These are phyloP conservation scores for Ips typographus DNA, from an alignment of 1,140 invertebrate species.

Conservation along the genomic window DNA sequence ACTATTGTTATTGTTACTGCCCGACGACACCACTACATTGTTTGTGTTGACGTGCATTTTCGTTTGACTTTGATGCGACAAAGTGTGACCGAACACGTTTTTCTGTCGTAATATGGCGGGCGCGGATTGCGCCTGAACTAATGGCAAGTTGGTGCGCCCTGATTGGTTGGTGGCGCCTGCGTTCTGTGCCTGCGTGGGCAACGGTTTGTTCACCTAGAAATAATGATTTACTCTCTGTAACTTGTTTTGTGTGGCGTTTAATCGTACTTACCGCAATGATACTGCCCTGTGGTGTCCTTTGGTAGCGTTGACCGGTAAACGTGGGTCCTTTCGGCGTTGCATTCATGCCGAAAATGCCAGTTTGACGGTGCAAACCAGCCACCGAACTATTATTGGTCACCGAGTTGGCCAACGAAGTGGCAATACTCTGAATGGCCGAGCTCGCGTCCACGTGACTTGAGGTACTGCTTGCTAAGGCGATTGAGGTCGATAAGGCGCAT, in stretches of 20 bases:
- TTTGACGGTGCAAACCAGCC: neutral
- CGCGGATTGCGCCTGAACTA: slow-evolving; percentile 11
- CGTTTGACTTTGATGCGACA: no score
- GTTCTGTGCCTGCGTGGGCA: slow-evolving; percentile 5
- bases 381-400: slow-evolving; percentile 4
- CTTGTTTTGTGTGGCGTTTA: no score
- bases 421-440: slow-evolving; percentile 21
- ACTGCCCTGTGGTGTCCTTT: slow-evolving; percentile 31
- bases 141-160: slow-evolving; percentile 4
- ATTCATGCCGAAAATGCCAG: slow-evolving; percentile 4
- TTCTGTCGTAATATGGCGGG: slow-evolving; percentile 15
- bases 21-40: neutral
- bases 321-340: neutral
- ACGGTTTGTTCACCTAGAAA: slow-evolving; percentile 18
- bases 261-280: slow-evolving; percentile 31
- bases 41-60: slow-evolving; percentile 3
- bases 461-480: slow-evolving; percentile 17
- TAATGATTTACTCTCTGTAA: neutral
- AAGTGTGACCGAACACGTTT: neutral
- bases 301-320: slow-evolving; percentile 17
- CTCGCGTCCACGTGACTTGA: neutral
- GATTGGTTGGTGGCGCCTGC: slow-evolving; percentile 4
- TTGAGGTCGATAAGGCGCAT: slow-evolving; percentile 44
- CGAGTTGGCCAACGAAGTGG: slow-evolving; percentile 26
- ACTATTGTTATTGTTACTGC: no score